phyloP scores from a whole-genome alignment of 1,140 invertebrate genomes.

The Protaetia brevitarsis region DNA sequence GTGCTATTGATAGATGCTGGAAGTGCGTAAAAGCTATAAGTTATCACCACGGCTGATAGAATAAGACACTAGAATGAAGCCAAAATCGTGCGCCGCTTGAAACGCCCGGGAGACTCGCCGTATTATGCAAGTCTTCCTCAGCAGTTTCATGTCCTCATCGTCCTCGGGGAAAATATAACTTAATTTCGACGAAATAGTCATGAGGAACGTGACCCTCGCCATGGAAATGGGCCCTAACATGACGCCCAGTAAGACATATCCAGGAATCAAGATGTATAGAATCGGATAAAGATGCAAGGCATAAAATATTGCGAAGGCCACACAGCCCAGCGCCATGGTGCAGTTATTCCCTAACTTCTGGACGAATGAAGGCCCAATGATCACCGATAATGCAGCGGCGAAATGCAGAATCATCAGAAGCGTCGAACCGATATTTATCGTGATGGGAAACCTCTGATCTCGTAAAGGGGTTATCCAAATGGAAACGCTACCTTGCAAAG shows the following conservation, averaged over 20 bases:
- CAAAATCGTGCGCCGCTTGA: constrained; percentile 58
- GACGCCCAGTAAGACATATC: constrained; percentile 60
- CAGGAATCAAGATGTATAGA: constrained; percentile 58
- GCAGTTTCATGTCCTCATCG: constrained; percentile 54
- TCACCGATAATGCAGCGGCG: constrained; percentile 54
- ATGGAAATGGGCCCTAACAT: constrained; percentile 55
- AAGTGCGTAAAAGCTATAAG: constrained; percentile 34
- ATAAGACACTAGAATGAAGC: constrained; percentile 56
- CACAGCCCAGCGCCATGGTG: constrained; percentile 52
- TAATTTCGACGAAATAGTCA: constrained; percentile 57
- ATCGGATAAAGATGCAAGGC: constrained; percentile 59
- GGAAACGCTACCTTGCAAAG: constrained; percentile 56
- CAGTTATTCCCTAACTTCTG: constrained; percentile 56
- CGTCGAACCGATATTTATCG: constrained; percentile 53
- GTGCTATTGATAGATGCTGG: background rate
- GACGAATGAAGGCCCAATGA: constrained; percentile 55
- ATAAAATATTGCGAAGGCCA: constrained; percentile 56
- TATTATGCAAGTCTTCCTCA: constrained; percentile 48
- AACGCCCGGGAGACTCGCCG: constrained; percentile 48
- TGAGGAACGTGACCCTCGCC: constrained; percentile 57
- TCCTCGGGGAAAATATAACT: constrained; percentile 56
- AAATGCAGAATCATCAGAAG: constrained; percentile 55
- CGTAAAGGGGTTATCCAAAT: constrained; percentile 48
- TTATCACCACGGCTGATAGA: constrained; percentile 51
- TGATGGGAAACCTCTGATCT: constrained; percentile 41